A percentile compares a stretch with the other conserved stretches of the same genome.
Evolutionary conservation across 2,113 vertebrate genomes (phyloP).

Genomic region (Dinomys branickii): DNA sequence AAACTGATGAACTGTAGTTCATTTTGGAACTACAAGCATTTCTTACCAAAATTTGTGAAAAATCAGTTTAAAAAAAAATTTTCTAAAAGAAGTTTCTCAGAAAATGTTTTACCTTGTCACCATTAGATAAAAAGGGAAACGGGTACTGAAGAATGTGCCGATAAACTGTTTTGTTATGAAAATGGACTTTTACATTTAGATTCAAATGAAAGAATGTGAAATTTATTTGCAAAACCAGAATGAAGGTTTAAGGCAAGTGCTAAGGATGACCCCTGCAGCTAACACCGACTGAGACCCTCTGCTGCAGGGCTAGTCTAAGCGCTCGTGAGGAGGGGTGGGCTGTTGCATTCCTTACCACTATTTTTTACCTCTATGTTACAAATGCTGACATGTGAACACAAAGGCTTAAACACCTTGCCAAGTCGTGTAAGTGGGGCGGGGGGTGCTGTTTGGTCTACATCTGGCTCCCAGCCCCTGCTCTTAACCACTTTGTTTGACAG

Average conservation of each 20-base stretch:
- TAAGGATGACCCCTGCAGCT: no score
- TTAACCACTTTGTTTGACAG: not conserved
- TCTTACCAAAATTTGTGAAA: not conserved
- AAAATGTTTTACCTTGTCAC: not conserved
- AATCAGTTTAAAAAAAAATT: conserved; percentile 15
- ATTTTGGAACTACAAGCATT: not conserved
- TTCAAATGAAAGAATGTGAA: conserved; percentile 69
- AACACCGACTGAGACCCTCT: not conserved
- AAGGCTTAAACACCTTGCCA: not conserved
- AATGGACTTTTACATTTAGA: conserved; percentile 72
- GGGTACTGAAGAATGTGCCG: not conserved
- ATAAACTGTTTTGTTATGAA: not conserved
- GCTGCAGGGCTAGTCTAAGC: not conserved
- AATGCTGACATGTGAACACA: not conserved
- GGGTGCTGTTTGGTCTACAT: not conserved
- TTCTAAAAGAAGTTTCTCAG: not conserved
- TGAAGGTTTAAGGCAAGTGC: not conserved
- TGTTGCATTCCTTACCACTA: not conserved
- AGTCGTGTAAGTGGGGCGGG: not conserved
- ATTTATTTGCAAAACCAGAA: not conserved
- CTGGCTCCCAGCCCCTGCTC: not conserved
- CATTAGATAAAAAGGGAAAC: not conserved
- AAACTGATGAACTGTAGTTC: not conserved
- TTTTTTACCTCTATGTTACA: not conserved
- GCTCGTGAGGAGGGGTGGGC: fast-evolving